Percentiles rank a stretch among this genome's conserved stretches.
Conservation (phyloP, 2,113 vertebrate species). For the Lampris incognitus region DNA sequence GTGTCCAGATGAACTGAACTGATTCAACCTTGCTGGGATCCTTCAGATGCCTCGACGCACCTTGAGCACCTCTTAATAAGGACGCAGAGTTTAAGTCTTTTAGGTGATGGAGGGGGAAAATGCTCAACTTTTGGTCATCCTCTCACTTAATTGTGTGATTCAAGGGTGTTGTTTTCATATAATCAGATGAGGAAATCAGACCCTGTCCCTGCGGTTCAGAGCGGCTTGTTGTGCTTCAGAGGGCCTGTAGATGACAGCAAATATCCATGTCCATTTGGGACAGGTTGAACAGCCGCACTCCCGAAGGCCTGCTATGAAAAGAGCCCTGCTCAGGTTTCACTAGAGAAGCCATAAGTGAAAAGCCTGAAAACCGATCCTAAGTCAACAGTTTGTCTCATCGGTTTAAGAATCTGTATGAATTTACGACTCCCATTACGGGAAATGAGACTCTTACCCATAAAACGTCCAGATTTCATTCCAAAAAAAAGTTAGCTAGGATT, state of each 20-base stretch:
- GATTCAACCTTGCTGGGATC: too few species aligned
- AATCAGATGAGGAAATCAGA: neutral
- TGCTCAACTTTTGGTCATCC: too few species aligned
- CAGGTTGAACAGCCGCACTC: constrained; percentile 12
- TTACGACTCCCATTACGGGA: constrained; percentile 36
- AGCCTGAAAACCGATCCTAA: constrained; percentile 56
- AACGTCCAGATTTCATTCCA: constrained; percentile 32
- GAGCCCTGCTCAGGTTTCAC: constrained; percentile 33
- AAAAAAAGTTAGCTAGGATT: constrained; percentile 42
- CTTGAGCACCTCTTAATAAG: too few species aligned
- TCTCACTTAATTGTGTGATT: too few species aligned
- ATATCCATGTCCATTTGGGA: constrained; percentile 32
- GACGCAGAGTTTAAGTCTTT: too few species aligned
- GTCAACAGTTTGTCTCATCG: constrained; percentile 54
- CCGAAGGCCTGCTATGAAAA: constrained; percentile 44
- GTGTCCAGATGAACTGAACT: too few species aligned
- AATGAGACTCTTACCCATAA: constrained; percentile 28
- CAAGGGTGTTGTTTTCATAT: too few species aligned
- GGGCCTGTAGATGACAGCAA: constrained; percentile 60
- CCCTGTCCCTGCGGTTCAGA: neutral
- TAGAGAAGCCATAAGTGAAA: constrained; percentile 8
- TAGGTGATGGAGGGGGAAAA: too few species aligned
- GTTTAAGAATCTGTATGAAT: constrained; percentile 22
- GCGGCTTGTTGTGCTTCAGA: neutral
- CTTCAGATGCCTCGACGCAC: too few species aligned